Evolutionary conservation across 2,113 vertebrate species (phyloP), one percentile per base, ranked within the genome.

Genomic region (Saccopteryx leptura): DNA sequence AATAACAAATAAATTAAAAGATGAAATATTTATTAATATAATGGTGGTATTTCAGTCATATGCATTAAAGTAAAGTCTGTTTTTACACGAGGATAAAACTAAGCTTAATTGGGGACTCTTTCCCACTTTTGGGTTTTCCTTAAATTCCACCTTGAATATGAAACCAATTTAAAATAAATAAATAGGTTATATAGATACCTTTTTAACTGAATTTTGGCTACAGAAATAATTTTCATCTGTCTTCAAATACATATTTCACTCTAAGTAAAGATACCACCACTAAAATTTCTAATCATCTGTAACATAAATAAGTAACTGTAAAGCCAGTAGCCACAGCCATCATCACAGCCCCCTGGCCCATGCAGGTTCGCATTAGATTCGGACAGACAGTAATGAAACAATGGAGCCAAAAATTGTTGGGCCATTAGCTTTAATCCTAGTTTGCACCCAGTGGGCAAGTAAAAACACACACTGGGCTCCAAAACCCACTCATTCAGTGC

Each of bases 1-100:
- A 83, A 63, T 26, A 95, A n/a, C 2, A 72, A 90, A 89, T 95
- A 91, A 79, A 89, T 75, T 65, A 18, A 78, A 93, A 10, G 2
- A 80, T 90, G 2, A 24, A 33, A 12, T 48, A 91, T 60, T 71
- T 86, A 75, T 89, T 86, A 3, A 26, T 50, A 79, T 19, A n/a
- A 86, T 54, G 14, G 9, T 46, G 8, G 7, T 66, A 66, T 93
- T 84, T 48, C 1, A 7, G 11, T 1, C 50, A 83, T 56, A 83
- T 80, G 12, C 94, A 80, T 50, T 63, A 58, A 63, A 88, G 68
- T 48, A 4, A 68, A 54, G 4, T n/a, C 60, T 78, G 1, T 48
- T 54, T 80, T 68, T 50, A 93, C 24, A 84, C 58, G 7, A 75
- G 4, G 60, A 88, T 39, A 71, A 46, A 84, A 60, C 4, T 74